phyloP scores from a whole-genome alignment of 2,113 vertebrate species.

The Trichechus manatus region DNA sequence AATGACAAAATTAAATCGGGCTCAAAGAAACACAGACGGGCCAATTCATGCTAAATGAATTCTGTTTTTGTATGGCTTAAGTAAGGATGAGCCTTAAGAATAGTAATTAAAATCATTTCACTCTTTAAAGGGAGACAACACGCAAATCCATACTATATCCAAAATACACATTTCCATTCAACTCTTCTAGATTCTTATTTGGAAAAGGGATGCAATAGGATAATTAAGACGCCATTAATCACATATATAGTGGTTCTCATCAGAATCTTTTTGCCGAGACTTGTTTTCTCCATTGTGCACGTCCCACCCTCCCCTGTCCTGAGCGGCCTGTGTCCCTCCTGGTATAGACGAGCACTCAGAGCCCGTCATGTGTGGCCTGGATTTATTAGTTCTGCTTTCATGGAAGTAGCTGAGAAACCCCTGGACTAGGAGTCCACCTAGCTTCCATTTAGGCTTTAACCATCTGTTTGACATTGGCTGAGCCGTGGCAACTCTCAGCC shows the following conservation, averaged over 20 bases:
- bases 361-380: rapidly evolving
- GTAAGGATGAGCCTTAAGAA: not conserved
- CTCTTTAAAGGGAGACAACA: not conserved
- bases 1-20: not conserved
- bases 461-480: not conserved
- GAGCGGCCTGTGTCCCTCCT: not conserved
- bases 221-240: not conserved
- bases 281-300: rapidly evolving
- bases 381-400: not conserved
- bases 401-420: not conserved
- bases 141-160: not conserved
- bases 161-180: not conserved
- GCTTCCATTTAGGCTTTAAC: not conserved
- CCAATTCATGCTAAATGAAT: not conserved
- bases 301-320: not conserved
- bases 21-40: not conserved
- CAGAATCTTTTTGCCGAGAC: not conserved
- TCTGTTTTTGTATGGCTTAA: conserved; percentile 38
- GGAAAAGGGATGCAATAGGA: not conserved
- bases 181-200: not conserved
- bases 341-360: rapidly evolving
- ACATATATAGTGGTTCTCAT: not conserved
- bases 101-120: not conserved
- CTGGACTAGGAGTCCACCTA: not conserved
- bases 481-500: too few species aligned